These are phyloP conservation scores for Spilarctia lutea DNA, from an alignment of 2,888 invertebrate genomes.

Conservation along the genomic window DNA sequence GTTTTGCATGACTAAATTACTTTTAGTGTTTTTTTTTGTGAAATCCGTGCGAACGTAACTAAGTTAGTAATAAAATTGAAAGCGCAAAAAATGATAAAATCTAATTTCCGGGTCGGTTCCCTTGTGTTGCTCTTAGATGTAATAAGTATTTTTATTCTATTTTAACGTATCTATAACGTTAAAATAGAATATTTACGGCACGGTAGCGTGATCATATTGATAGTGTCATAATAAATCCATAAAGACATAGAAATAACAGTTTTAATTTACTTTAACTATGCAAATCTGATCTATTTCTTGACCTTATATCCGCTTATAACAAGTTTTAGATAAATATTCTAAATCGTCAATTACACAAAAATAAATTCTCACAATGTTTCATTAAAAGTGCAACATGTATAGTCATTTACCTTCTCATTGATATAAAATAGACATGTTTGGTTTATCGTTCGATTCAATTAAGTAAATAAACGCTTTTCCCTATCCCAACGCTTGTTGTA, in stretches of 20 bases:
- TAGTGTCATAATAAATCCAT: neutral
- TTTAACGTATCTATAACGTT: too few relatives aligned
- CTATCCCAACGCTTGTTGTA: slow-evolving; percentile 21
- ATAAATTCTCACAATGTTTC: neutral
- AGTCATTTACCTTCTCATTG: neutral
- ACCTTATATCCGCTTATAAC: neutral
- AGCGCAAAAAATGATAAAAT: slow-evolving; percentile 20
- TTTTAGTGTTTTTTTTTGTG: slow-evolving; percentile 1
- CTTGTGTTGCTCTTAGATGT: slow-evolving; percentile 1
- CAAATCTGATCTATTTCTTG: too few relatives aligned
- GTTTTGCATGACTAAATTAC: neutral
- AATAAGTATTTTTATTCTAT: neutral
- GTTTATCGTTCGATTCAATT: neutral
- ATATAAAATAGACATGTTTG: neutral
- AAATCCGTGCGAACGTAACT: neutral
- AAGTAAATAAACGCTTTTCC: neutral
- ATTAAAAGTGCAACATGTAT: neutral
- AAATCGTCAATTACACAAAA: neutral
- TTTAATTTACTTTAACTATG: neutral
- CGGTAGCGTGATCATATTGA: neutral
- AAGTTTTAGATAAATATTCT: neutral
- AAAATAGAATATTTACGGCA: neutral
- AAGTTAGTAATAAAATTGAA: slow-evolving; percentile 22
- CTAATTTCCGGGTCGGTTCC: slow-evolving; percentile 33
- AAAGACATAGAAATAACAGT: neutral